phyloP scores from a whole-genome alignment of 2,797 vertebrate genomes.

The Danio kyathit region DNA sequence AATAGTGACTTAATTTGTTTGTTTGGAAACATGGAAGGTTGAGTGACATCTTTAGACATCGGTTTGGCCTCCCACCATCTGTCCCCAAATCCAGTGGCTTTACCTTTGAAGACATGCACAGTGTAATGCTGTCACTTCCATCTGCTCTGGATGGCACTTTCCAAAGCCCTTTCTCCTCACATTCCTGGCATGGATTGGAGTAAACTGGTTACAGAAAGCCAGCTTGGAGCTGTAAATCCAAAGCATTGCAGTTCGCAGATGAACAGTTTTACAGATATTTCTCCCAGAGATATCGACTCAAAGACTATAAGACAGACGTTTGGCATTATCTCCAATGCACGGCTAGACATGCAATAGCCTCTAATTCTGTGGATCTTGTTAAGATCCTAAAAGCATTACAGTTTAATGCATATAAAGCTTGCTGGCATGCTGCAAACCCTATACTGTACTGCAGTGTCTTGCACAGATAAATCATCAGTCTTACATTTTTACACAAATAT shows the following conservation, averaged over 20 bases:
- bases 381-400: constrained; percentile 24
- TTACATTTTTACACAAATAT: too few species aligned
- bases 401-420: constrained; percentile 29
- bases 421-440: neutral
- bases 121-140: constrained; percentile 56
- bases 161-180: constrained; percentile 33
- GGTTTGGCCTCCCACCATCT: constrained; percentile 50
- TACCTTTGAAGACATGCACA: constrained; percentile 57
- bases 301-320: constrained; percentile 27
- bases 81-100: constrained; percentile 63
- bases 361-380: constrained; percentile 44
- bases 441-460: neutral
- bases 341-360: constrained; percentile 41
- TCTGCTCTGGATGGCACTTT: constrained; percentile 43
- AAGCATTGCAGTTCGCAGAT: constrained; percentile 37
- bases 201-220: constrained; percentile 47
- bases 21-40: constrained; percentile 11
- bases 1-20: neutral
- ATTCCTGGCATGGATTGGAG: constrained; percentile 50
- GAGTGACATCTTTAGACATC: constrained; percentile 48
- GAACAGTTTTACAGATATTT: constrained; percentile 49
- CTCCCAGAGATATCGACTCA: constrained; percentile 26
- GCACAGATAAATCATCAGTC: too few species aligned
- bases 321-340: constrained; percentile 28
- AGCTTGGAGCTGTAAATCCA: constrained; percentile 31